These are phyloP conservation scores for Erebia epiphron DNA, from an alignment of 2,888 invertebrate species.

Conservation along the genomic window DNA sequence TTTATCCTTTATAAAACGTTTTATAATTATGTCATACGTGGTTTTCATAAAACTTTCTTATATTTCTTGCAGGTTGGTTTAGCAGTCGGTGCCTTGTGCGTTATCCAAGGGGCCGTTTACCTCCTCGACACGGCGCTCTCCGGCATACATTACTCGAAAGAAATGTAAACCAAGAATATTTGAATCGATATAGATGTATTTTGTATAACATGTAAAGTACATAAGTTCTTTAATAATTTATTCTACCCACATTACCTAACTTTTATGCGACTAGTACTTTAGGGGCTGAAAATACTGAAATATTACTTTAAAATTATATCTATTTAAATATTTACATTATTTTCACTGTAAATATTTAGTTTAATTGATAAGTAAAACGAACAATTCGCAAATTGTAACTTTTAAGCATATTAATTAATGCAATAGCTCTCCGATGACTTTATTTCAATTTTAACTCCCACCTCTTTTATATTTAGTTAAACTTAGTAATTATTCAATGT, in stretches of 20 bases:
- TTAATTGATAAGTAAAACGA: background rate
- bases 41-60: background rate
- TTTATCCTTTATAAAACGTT: no score
- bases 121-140: conserved; percentile 91
- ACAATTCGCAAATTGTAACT: background rate
- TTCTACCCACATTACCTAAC: background rate
- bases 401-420: background rate
- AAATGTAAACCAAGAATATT: conserved; percentile 69
- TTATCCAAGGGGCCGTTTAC: conserved; percentile 91
- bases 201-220: background rate
- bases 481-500: conserved; percentile 18
- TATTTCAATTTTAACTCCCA: conserved; percentile 37
- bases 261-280: background rate
- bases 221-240: background rate
- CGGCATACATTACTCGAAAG: conserved; percentile 88
- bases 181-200: background rate
- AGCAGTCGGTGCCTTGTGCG: conserved; percentile 90
- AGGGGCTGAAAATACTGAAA: no score
- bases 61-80: conserved; percentile 85
- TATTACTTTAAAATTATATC: background rate
- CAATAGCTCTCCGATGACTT: conserved; percentile 33
- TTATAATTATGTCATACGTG: no score
- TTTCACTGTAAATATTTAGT: background rate
- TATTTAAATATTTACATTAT: background rate
- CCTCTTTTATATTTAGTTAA: conserved; percentile 33